Base-by-base conservation (phyloP, 1,140 invertebrate genomes). In the Drosophila pachea region DNA sequence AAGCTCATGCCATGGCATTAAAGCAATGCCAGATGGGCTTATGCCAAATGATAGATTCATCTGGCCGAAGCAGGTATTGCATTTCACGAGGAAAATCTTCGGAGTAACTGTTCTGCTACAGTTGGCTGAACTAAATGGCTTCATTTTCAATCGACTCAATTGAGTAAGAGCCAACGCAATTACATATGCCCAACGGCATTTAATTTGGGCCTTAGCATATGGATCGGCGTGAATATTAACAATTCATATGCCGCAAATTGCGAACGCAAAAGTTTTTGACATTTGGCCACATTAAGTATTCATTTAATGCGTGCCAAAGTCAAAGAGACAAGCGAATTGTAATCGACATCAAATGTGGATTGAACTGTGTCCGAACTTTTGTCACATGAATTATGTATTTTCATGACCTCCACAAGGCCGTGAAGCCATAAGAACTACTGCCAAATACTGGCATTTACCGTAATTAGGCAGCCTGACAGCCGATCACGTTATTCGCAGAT, bases 221-320 rank as follows among this genome's bases (percentile, higher is more conserved):
- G 40, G 5, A 43, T 83, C 73, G 42, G 59, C 59, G 50, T 63
- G 45, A 6, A 47, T 66, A 52, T 65, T 60, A 61, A 60, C 63
- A 53, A 74, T 79, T 78, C 22, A 76, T 70, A 73, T 68, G 55
- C 47, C 63, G 60, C 55, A 68, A 84, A 79, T 79, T 83, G 61
- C 16, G 42, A 52, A 2, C 22, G 45, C 50, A 32, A 47, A 60
- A 78, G 43, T 36, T 55, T 75, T 73, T 48, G 68, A 36, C 72
- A 69, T 61, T 61, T 43, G 33, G 32, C 12, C 11, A 14, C 50
- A 83, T 76, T 49, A 83, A 74, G 76, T 76, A 83, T 83, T 76
- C 50, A 84, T 70, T 68, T 45, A 45, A 8, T 65, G 67, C 66
- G 68, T 84, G 79, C 55, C 71, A 78, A 78, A 73, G 66, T 71